Percentiles rank a stretch among this genome's conserved stretches.
phyloP scores from a whole-genome alignment of 2,113 vertebrate genomes.

The Anarhynchus alexandrinus region DNA sequence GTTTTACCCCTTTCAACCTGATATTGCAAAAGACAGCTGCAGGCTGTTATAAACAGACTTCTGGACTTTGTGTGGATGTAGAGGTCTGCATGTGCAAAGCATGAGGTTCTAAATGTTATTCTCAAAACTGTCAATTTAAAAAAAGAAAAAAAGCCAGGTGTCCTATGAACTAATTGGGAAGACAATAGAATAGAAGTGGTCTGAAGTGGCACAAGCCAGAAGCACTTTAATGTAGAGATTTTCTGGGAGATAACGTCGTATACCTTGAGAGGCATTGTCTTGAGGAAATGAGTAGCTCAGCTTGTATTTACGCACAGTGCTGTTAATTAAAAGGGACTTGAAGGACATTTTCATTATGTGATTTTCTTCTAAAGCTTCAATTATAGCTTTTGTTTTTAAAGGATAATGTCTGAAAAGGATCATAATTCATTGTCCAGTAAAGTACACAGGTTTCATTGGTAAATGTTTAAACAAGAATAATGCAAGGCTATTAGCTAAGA shows the following conservation, averaged over 20 bases:
- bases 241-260: not conserved
- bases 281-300: not conserved
- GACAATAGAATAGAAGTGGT: not conserved
- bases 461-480: conserved; percentile 48
- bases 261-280: not conserved
- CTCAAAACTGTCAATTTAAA: not conserved
- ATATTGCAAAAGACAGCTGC: not conserved
- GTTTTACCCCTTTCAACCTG: not conserved
- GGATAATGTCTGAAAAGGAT: conserved; percentile 16
- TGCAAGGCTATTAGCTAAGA: not conserved
- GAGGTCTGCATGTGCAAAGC: not conserved
- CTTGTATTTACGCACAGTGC: not conserved
- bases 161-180: not conserved
- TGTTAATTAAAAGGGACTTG: conserved; percentile 28
- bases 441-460: conserved; percentile 1
- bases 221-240: not conserved
- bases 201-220: not conserved
- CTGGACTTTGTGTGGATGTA: not conserved
- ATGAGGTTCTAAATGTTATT: not conserved
- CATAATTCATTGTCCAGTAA: conserved; percentile 14
- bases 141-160: not conserved
- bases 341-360: conserved; percentile 6
- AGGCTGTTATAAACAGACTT: not conserved
- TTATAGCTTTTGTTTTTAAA: conserved; percentile 39
- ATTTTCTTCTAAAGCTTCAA: conserved; percentile 27